A percentile compares a stretch with the other conserved stretches of the same genome.
Evolutionary conservation across 2,113 vertebrate species (phyloP).

Genomic region (Pachyramphus minor): DNA sequence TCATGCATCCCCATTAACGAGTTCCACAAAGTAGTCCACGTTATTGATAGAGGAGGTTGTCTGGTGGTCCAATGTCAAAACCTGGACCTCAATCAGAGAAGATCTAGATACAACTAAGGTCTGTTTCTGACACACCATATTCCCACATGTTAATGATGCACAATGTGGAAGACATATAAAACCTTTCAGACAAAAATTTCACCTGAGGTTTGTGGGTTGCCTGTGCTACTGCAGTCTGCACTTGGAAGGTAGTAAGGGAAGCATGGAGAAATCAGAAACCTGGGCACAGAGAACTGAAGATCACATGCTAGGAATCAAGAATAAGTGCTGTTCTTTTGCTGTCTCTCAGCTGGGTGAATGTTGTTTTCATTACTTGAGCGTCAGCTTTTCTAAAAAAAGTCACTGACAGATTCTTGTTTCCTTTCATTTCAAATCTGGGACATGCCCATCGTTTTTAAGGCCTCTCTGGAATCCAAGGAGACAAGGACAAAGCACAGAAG

Average conservation of each 20-base stretch:
- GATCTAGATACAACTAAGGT: constrained; percentile 30
- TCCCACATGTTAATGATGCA: background rate
- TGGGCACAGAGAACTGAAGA: background rate
- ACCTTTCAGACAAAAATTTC: background rate
- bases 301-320: background rate
- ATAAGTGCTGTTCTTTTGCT: background rate
- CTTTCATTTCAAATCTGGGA: constrained; percentile 26
- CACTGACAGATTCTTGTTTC: constrained; percentile 5
- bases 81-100: constrained; percentile 44
- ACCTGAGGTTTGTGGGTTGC: background rate
- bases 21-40: background rate
- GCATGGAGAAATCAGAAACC: background rate
- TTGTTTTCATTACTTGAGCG: background rate
- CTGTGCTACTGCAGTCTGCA: background rate
- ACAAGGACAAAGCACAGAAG: constrained; percentile 2
- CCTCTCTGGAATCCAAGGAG: background rate
- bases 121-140: background rate
- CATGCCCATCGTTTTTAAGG: background rate
- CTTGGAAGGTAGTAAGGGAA: background rate
- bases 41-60: constrained; percentile 34
- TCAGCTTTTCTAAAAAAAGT: constrained; percentile 25
- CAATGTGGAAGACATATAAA: background rate
- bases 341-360: background rate
- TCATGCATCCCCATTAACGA: constrained; percentile 57
- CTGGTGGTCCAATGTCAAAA: constrained; percentile 2